A percentile compares a stretch with the other conserved stretches of the same genome.
phyloP scores from a whole-genome alignment of 2,113 vertebrate genomes.

The Cephalopholis sonnerati region DNA sequence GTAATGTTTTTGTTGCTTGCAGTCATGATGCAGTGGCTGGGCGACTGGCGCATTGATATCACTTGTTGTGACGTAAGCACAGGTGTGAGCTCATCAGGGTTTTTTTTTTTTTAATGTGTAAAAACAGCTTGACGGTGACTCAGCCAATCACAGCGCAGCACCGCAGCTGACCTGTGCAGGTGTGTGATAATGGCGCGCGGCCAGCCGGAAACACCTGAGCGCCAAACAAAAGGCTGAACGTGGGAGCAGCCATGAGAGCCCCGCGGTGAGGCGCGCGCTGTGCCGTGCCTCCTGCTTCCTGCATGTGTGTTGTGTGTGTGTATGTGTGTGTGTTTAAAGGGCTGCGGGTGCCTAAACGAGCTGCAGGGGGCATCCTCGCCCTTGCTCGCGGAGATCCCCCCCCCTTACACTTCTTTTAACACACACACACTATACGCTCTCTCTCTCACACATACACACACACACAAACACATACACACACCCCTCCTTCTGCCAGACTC shows the following conservation, averaged over 20 bases:
- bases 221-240: not conserved
- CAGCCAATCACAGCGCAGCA: constrained; percentile 33
- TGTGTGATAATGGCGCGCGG: constrained; percentile 14
- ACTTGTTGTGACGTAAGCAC: not conserved
- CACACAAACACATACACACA: constrained; percentile 31
- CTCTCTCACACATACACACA: not conserved
- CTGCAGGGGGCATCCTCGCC: constrained; percentile 85
- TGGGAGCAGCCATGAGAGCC: constrained; percentile 6
- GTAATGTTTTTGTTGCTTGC: too few species aligned
- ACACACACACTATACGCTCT: not conserved
- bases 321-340: constrained; percentile 11
- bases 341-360: constrained; percentile 63
- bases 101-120: not conserved
- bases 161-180: not conserved
- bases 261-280: not conserved
- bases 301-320: not conserved
- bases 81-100: constrained; percentile 32
- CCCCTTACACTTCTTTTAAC: not conserved
- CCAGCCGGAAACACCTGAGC: constrained; percentile 30
- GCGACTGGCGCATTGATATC: not conserved
- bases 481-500: constrained; percentile 74
- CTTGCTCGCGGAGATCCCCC: constrained; percentile 58
- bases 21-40: not conserved
- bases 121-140: not conserved
- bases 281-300: too few species aligned